These are phyloP conservation scores for Pharmacophagus antenor DNA, from an alignment of 2,888 invertebrate species.

Conservation along the genomic window DNA sequence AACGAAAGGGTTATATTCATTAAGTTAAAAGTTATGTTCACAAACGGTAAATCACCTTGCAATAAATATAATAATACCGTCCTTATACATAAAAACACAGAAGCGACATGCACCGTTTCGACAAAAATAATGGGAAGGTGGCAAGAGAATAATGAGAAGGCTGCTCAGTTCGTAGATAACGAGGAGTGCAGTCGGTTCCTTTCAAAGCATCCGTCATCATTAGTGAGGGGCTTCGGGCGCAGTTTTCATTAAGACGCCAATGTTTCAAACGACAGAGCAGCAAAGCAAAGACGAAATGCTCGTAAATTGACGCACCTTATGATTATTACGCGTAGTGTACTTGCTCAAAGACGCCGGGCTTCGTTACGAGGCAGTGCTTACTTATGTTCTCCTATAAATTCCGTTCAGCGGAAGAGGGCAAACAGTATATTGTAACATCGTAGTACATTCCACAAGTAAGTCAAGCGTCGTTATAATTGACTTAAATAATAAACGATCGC, in stretches of 20 bases:
- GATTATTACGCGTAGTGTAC: slow-evolving; percentile 37
- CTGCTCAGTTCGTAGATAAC: slow-evolving; percentile 67
- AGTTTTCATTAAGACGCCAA: slow-evolving; percentile 73
- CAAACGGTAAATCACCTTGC: too few relatives aligned
- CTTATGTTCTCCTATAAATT: slow-evolving; percentile 3
- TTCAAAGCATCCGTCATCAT: slow-evolving; percentile 74
- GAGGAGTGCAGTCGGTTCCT: slow-evolving; percentile 64
- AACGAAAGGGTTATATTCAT: too few relatives aligned
- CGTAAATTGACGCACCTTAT: slow-evolving; percentile 47
- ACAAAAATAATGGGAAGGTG: slow-evolving; percentile 51
- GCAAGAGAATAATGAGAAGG: slow-evolving; percentile 55
- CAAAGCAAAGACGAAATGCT: slow-evolving; percentile 40
- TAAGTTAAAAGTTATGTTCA: too few relatives aligned
- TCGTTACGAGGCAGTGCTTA: slow-evolving; percentile 14
- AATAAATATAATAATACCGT: too few relatives aligned
- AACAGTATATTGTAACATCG: background rate
- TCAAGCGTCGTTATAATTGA: too few relatives aligned
- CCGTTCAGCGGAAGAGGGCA: background rate
- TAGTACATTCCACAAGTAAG: too few relatives aligned
- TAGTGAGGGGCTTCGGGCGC: slow-evolving; percentile 65
- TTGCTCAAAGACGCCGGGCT: slow-evolving; percentile 12
- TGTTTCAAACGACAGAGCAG: slow-evolving; percentile 62
- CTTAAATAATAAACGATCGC: too few relatives aligned
- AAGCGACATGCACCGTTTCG: too few relatives aligned
- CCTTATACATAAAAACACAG: slow-evolving; percentile 4